Percentiles rank a stretch among this genome's conserved stretches.
phyloP scores from a whole-genome alignment of 2,113 vertebrate genomes.

The Telmatochromis sp. region DNA sequence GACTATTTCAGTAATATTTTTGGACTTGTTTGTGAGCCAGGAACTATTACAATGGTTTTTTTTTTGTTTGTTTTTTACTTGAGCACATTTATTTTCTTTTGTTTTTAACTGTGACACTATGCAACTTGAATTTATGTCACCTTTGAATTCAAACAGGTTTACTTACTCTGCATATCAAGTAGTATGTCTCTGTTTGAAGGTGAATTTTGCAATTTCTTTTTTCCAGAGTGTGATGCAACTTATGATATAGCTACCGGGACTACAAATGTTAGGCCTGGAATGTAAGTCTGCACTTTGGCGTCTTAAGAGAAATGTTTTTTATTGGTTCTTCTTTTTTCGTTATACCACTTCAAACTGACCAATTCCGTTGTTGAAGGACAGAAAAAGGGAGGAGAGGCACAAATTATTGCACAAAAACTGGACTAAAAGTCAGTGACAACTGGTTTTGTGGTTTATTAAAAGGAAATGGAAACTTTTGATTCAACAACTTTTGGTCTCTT shows the following conservation, averaged over 20 bases:
- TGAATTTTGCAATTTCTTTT: background rate
- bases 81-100: background rate
- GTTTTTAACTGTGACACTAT: background rate
- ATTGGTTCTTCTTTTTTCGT: background rate
- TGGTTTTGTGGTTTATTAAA: background rate
- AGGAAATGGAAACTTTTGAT: background rate
- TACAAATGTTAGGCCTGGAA: background rate
- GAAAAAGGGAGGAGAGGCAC: background rate
- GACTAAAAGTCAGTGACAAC: background rate
- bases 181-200: background rate
- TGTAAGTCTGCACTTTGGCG: background rate
- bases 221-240: background rate
- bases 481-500: background rate
- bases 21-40: background rate
- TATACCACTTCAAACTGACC: background rate
- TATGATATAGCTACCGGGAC: background rate
- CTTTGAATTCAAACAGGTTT: background rate
- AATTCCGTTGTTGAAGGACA: background rate
- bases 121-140: background rate
- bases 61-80: fast-evolving
- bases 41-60: background rate
- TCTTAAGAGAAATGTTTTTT: fast-evolving
- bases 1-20: background rate
- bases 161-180: background rate
- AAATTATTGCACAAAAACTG: background rate